Base-by-base conservation (phyloP, 1,140 invertebrate genomes). In the Drosophila fuyamai region DNA sequence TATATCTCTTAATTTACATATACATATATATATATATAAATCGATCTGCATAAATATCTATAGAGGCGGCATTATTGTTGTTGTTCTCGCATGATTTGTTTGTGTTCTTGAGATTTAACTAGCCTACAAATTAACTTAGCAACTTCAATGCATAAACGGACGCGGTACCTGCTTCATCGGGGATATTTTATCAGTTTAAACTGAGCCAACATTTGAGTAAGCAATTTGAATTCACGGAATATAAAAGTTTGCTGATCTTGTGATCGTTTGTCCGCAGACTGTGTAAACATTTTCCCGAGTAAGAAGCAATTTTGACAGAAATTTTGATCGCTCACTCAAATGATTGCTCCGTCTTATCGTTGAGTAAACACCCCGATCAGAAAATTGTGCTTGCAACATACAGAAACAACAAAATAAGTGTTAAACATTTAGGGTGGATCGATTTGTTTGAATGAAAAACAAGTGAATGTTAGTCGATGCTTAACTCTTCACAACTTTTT, bases 11-110 rank as follows among this genome's bases (percentile, higher is more conserved):
- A 76, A 83, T 80, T 76, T 81, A 67, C 58, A 63, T 68, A 59
- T 68, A 36, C 29, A 23, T 60, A 60, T 57, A 74, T 67, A 65
- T 80, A 84, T 79, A 81, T 76, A 85, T 88, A 89, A 74, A 77
- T 83, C 54, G 62, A 83, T 88, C 67, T 88, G 83, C 83, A 67
- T 88, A 83, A 89, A 88, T 83, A 88, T 84, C 73, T 79, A 76
- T 82, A 86, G 71, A 88, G 83, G 83, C 83, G 83, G 73, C 72
- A 89, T 88, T 89, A 89, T 88, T 88, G 84, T 88, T 88, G 81
- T 79, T 84, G 81, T 85, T 80, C 51, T 76, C 75, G 80, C 76
- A 85, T 88, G 77, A 72, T 79, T 77, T 53, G 67, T 78, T 76
- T 58, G 58, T 75, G 44, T 74, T 65, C 44, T 75, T 77, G 56